Evolutionary conservation across 1,140 invertebrate genomes (phyloP).

Genomic region (Listronotus oregonensis): DNA sequence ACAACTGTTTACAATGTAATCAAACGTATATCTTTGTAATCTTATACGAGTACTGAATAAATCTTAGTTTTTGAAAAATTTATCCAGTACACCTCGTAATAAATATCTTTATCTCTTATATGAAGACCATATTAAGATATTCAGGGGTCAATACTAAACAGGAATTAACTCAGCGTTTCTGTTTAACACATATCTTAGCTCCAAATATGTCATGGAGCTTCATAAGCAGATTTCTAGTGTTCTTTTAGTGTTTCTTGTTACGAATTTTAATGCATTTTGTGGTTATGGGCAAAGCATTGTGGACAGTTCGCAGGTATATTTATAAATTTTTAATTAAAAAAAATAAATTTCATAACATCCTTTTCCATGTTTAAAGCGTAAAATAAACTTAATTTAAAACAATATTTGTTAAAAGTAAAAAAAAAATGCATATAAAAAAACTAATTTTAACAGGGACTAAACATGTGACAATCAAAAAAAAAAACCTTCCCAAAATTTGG

Average conservation of each 20-base stretch:
- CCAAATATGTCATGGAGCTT: conserved; percentile 37
- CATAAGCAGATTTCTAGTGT: conserved; percentile 29
- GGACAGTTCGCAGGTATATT: conserved; percentile 19
- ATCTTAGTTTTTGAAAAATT: no score
- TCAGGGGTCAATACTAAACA: conserved; percentile 49
- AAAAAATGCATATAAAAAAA: no score
- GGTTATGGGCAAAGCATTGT: conserved; percentile 14
- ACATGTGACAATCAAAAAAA: no score
- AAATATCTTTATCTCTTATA: conserved; percentile 19
- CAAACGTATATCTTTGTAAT: no score
- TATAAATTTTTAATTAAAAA: not conserved
- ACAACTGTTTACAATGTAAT: no score
- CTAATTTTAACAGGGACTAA: no score
- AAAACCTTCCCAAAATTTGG: no score
- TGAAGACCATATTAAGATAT: conserved; percentile 23
- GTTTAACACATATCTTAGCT: conserved; percentile 23
- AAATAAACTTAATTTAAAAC: no score
- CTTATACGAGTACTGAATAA: no score
- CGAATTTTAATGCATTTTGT: conserved; percentile 12
- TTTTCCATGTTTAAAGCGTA: no score
- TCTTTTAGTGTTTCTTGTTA: conserved; percentile 35
- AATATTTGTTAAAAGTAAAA: no score
- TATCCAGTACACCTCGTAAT: not conserved
- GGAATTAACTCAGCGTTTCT: conserved; percentile 48
- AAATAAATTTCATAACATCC: no score